Conservation (phyloP, 2,888 invertebrate genomes). For the Zygogramma bicolorata region DNA sequence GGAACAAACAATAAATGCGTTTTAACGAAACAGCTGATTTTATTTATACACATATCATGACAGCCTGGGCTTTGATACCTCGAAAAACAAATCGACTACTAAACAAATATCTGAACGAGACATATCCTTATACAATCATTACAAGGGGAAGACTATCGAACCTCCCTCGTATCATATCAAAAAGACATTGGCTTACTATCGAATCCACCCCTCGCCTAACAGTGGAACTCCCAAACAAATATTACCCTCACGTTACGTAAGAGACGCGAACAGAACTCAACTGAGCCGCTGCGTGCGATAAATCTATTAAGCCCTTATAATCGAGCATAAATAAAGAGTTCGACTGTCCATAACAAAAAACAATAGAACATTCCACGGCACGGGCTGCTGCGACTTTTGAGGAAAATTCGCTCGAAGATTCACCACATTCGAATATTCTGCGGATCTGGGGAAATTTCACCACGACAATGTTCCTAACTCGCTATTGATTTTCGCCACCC, state of each 20-base stretch:
- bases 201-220: conserved; percentile 7
- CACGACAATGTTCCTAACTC: conserved; percentile 53
- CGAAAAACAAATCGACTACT: too few species aligned
- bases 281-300: background rate
- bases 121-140: background rate
- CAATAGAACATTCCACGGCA: background rate
- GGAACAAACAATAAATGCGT: too few species aligned
- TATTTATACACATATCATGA: too few species aligned
- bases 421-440: background rate
- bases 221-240: conserved; percentile 12
- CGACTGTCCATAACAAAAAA: background rate
- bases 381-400: background rate
- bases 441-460: conserved; percentile 50
- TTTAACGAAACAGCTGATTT: too few species aligned
- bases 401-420: background rate
- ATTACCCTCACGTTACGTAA: background rate
- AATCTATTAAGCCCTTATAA: conserved; percentile 4
- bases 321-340: conserved; percentile 4
- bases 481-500: conserved; percentile 63
- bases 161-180: background rate
- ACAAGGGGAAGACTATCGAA: background rate
- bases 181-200: background rate
- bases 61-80: too few species aligned
- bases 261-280: background rate
- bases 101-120: too few species aligned